These are phyloP conservation scores for Trachelus iudaicus DNA, from an alignment of 2,888 invertebrate genomes.

Conservation along the genomic window DNA sequence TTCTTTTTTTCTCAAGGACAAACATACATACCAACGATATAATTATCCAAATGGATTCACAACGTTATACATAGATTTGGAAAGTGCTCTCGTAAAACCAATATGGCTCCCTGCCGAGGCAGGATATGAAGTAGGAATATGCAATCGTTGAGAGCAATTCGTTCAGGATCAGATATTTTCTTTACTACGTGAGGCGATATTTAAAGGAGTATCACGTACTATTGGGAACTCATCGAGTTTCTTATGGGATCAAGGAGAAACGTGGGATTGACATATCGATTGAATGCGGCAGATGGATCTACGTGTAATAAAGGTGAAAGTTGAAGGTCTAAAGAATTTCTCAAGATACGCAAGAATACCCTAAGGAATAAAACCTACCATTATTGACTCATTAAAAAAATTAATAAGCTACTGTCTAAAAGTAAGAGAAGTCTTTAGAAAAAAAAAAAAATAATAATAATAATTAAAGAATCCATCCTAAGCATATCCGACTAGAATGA, in stretches of 20 bases:
- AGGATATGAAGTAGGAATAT: neutral
- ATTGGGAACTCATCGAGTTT: neutral
- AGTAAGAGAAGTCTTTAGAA: neutral
- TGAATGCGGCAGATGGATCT: neutral
- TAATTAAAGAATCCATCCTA: neutral
- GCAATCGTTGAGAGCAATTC: neutral
- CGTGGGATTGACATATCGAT: neutral
- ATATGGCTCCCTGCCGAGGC: neutral
- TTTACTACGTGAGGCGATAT: neutral
- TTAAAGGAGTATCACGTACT: neutral
- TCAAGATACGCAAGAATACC: neutral
- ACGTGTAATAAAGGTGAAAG: neutral
- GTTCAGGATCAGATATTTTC: neutral
- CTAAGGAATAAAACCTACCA: neutral
- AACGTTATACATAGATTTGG: neutral
- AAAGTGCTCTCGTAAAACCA: neutral
- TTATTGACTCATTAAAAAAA: neutral
- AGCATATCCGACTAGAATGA: neutral
- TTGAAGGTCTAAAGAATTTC: neutral
- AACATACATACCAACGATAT: neutral
- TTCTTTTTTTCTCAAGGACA: neutral
- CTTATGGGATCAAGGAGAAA: neutral
- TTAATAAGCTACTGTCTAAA: neutral
- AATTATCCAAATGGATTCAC: neutral
- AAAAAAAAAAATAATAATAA: neutral